Base-by-base conservation (phyloP, 2,797 vertebrate species). In the Meda fulgida region DNA sequence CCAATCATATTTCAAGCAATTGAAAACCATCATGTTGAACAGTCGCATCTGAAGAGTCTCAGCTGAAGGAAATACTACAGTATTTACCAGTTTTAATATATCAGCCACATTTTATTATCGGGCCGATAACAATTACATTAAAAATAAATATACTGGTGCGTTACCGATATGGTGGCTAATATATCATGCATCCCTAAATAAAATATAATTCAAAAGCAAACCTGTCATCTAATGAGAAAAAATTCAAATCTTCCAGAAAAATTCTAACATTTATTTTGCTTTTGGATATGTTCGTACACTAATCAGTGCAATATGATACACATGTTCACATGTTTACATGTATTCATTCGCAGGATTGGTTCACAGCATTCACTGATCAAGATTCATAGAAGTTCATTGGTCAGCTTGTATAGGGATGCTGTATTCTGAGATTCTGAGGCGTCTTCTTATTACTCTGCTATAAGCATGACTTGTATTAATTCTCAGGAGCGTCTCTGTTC, bases 401-500 rank as follows among this genome's bases (percentile, higher is more conserved):
- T 36, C 7, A 11, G 0, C 29, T 53, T 8, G 6, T 16, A 23
- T 36, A 23, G 31, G 3, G 19, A 36, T 6, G 1, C 48, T 36
- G 31, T 26, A n/a, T 10, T 71, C 10, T 65, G 23, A 38, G 51
- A 55, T 53, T 16, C 58, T 36, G 46, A 0, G 4, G 21, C 51
- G 72, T 21, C n/a, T 76, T 23, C 19, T 76, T 31, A 19, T 40
- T 43, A 31, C 58, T 48, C 29, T 36, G 21, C 16, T 63, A 0
- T 76, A 48, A 83, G n/a, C 60, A 21, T 77, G 18, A 66, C 23
- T 8, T n/a, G 0, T 77, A 26, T 46, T 92, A 94, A 34, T 91
- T 94, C 86, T 90, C 95, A 80, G 96, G 95, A 72, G 95, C 97
- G 0, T 99, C 98, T 0, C 96, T 99, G 51, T 99, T 99, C 93